Conservation (phyloP, 2,797 vertebrate species). For the Coracias cyanogaster region DNA sequence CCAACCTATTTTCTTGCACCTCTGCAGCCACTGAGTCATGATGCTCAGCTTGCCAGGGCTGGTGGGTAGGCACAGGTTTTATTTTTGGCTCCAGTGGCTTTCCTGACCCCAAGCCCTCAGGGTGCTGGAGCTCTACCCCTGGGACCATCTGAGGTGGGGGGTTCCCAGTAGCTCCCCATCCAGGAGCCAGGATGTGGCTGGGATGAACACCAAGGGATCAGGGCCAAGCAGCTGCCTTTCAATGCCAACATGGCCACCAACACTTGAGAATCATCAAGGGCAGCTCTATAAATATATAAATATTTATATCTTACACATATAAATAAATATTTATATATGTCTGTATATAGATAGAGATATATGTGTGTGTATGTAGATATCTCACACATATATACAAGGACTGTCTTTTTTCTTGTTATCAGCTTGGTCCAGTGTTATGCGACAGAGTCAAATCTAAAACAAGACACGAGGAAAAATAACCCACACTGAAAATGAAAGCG, state of each 20-base stretch:
- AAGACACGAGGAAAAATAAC: background rate
- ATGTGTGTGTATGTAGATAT: fast-evolving
- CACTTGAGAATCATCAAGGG: background rate
- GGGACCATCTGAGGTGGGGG: no score
- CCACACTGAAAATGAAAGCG: slow-evolving; percentile 31
- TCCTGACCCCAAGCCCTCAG: background rate
- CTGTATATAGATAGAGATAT: no score
- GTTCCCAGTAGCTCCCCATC: background rate
- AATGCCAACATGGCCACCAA: fast-evolving
- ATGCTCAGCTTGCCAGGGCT: fast-evolving
- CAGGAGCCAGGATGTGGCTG: fast-evolving
- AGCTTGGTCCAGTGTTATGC: background rate
- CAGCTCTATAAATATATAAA: background rate
- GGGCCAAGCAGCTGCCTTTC: background rate
- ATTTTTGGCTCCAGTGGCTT: background rate
- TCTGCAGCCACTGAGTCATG: fast-evolving
- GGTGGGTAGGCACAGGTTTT: background rate
- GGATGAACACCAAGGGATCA: no score
- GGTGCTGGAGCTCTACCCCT: background rate
- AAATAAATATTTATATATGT: background rate
- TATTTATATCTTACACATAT: background rate
- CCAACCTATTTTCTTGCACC: background rate
- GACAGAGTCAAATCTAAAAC: background rate
- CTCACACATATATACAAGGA: no score
- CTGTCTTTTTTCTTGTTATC: background rate